Evolutionary conservation across 2,113 vertebrate species (phyloP).

Genomic region (Ptilonorhynchus violaceus): DNA sequence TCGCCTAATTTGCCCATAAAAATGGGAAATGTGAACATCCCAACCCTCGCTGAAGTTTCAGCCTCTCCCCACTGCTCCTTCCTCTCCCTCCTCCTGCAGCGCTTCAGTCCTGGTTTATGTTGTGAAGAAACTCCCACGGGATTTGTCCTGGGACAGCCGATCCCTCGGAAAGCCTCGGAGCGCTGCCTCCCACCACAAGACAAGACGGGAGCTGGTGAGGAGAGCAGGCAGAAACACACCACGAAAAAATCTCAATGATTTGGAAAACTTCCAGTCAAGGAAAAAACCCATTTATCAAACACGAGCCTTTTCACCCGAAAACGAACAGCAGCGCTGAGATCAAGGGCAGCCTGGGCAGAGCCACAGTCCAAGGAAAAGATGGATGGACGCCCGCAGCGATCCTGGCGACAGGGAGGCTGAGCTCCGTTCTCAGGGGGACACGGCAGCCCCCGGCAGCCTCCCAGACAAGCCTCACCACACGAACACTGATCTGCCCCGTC

Average conservation of each 20-base stretch:
- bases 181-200: not conserved
- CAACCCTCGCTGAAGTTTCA: not conserved
- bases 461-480: no score
- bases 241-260: not conserved
- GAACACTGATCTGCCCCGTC: not conserved
- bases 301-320: rapidly evolving
- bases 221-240: not conserved
- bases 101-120: not conserved
- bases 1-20: not conserved
- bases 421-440: not conserved
- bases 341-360: not conserved
- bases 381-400: not conserved
- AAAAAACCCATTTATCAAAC: not conserved
- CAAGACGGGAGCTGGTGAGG: not conserved
- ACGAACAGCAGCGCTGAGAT: not conserved
- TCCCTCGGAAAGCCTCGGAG: not conserved
- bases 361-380: not conserved
- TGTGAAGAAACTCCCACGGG: not conserved
- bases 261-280: not conserved
- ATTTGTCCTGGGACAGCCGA: not conserved
- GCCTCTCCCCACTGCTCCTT: not conserved
- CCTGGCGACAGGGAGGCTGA: not conserved
- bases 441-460: not conserved
- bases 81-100: not conserved
- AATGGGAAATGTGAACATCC: not conserved